Evolutionary conservation across 2,888 invertebrate species (phyloP), one percentile per base, ranked within the genome.

Genomic region (Tanytarsus gracilentus): DNA sequence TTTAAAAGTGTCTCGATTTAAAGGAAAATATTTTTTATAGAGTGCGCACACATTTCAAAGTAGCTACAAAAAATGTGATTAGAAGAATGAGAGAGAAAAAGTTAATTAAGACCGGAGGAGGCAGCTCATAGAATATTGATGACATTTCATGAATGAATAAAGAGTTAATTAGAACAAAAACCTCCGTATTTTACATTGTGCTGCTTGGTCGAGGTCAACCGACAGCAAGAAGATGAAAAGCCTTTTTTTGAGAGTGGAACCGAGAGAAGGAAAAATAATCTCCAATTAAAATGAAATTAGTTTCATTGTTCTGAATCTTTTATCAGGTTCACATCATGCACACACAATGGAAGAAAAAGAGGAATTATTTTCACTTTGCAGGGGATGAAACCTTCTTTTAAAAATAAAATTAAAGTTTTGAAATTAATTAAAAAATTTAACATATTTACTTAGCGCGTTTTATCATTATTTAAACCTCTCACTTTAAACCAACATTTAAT

Each of bases 261-360:
- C n/a, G n/a, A 21, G 25, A 21, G 53, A 23, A 16, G 39, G 36
- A 14, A 33, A 33, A 52, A 53, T 53, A 53, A 53, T 53, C 29
- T 53, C 53, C 39, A 53, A 53, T 53, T 53, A 53, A 53, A 53
- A 53, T 53, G 53, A 53, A 53, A 53, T 53, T 53, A 53, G 53
- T 36, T 53, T 36, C 53, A 53, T 53, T 53, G 53, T 53, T 53
- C 33, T 53, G 36, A 36, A 53, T 53, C 53, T 53, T 53, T 53
- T 53, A 53, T 53, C 53, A 53, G 53, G 14, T 23, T 36, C 53
- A n/a, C 23, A 53, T 53, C 53, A 36, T n/a, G 33, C 39, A 51
- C 8, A 53, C 26, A 53, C 33, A 53, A 33, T 53, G 36, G 29
- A 33, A 33, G 33, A 5, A 33, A 33, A 2, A 5, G n/a, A 33